Conservation (phyloP, 2,888 invertebrate genomes). For the Deroplatys truncata region DNA sequence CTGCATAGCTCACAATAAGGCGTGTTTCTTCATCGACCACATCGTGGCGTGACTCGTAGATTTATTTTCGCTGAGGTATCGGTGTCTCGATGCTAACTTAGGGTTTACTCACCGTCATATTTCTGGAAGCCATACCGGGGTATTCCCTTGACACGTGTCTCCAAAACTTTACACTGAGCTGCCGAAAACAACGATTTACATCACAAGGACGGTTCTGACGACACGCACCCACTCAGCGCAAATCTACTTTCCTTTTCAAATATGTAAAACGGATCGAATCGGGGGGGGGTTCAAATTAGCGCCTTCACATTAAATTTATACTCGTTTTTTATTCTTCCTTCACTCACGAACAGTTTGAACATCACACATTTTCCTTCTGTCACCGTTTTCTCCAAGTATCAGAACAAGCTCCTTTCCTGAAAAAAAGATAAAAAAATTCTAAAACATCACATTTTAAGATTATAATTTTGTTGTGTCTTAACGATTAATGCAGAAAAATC, state of each 20-base stretch:
- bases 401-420: slow-evolving; percentile 24
- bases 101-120: not conserved
- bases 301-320: not conserved
- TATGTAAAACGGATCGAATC: not conserved
- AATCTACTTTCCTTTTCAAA: not conserved
- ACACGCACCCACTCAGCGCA: not conserved
- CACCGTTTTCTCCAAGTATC: not conserved
- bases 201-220: not conserved
- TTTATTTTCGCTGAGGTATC: not conserved
- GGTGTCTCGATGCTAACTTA: not conserved
- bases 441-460: not conserved
- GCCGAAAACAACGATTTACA: not conserved
- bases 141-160: not conserved
- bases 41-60: not conserved
- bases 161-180: not conserved
- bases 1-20: not conserved
- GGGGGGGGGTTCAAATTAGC: not conserved
- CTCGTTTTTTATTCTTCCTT: not conserved
- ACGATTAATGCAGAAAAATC: too few relatives aligned
- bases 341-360: not conserved
- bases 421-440: not conserved
- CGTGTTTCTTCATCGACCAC: not conserved
- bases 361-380: not conserved
- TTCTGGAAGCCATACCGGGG: not conserved
- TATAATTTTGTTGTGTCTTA: too few relatives aligned